Evolutionary conservation across 2,888 invertebrate species (phyloP), one percentile per base, ranked within the genome.

Genomic region (Acrobasis suavella): DNA sequence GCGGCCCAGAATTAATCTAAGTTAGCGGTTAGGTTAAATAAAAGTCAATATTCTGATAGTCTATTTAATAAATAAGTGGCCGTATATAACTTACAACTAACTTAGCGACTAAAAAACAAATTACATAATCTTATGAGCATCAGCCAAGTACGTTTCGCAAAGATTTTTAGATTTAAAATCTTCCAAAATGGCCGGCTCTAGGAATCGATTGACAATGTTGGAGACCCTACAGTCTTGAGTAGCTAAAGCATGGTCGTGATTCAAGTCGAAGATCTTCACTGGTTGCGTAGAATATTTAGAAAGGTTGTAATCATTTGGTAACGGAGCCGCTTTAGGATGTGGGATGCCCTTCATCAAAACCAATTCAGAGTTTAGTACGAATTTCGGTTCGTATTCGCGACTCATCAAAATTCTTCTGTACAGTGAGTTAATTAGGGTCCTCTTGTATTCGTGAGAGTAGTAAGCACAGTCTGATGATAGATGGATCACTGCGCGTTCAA

Each of bases 291-390:
- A 72, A 42, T 81, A 85, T 58, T 82, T 77, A 0, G 81, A 82
- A 8, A 85, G 65, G 50, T 75, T 74, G 39, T 85, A 85, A 58
- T 85, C 85, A 58, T 80, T 69, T 9, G 71, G n/a, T 0, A 81
- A 62, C 39, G 16, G 64, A 9, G 62, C 65, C 14, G 71, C 64
- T n/a, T 65, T 64, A 0, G 74, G 69, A 63, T 81, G 71, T 42
- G 72, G 65, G 8, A 72, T 66, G 0, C 81, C 79, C 65, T 76
- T 83, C 49, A 86, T 74, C 0, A 86, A 72, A 1, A 85, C 68
- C n/a, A 86, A 42, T 62, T 82, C 74, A 2, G 85, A 85, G 46
- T 81, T 65, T 12, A 85, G 60, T 52, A 73, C 76, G 0, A 81
- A 71, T 6, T 70, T 60, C 0, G 84, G 81, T 17, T 74, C 63